A percentile compares a stretch with the other conserved stretches of the same genome.
phyloP scores from a whole-genome alignment of 2,113 vertebrate genomes.

The Machaerirhynchus nigripectus region DNA sequence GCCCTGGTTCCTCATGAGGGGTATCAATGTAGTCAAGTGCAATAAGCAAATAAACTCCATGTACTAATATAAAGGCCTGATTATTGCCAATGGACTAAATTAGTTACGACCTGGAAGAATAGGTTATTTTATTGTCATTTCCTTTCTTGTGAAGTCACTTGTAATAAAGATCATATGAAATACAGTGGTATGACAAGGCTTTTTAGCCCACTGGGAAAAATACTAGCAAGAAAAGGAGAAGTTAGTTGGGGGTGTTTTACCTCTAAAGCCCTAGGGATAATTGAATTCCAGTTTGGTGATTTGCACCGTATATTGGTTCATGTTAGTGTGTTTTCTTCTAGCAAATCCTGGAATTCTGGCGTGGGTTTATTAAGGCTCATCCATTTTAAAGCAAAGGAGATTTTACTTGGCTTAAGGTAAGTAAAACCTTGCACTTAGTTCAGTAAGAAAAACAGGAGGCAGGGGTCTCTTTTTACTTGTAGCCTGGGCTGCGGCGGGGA shows the following conservation, averaged over 20 bases:
- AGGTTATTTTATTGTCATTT: neutral
- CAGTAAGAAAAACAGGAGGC: neutral
- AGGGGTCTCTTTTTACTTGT: neutral
- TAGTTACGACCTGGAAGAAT: neutral
- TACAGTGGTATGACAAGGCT: neutral
- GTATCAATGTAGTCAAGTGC: neutral
- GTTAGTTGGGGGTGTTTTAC: neutral
- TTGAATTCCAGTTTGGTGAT: fast-evolving
- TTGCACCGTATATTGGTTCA: neutral
- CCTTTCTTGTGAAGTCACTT: neutral
- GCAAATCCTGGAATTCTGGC: neutral
- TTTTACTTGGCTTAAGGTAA: neutral
- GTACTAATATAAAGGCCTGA: neutral
- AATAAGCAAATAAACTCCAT: neutral
- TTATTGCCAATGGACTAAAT: neutral
- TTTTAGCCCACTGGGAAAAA: neutral
- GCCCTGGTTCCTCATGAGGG: neutral
- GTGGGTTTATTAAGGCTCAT: neutral
- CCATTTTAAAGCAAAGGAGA: neutral
- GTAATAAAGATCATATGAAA: neutral
- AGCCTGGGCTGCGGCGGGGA: fast-evolving
- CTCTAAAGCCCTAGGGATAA: neutral
- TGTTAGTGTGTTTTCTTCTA: neutral
- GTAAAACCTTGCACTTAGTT: neutral
- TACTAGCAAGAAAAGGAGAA: neutral